Evolutionary conservation across 1,140 invertebrate genomes (phyloP).

Genomic region (Drosophila albomicans): DNA sequence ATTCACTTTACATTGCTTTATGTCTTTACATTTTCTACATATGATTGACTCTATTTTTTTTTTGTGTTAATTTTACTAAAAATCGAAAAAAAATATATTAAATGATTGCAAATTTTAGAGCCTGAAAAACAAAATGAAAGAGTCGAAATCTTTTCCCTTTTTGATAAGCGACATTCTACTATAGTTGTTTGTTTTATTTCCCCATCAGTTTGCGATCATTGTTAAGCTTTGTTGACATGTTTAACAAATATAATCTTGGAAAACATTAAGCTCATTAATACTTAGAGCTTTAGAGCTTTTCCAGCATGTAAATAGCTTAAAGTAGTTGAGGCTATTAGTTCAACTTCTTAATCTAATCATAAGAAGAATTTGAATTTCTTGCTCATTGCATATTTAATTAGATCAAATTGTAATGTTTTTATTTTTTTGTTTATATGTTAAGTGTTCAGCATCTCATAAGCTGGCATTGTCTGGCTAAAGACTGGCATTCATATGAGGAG

Average conservation of each 20-base stretch:
- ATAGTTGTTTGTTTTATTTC: no score
- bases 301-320: neutral
- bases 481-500: slow-evolving; percentile 13
- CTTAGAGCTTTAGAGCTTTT: neutral
- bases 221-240: neutral
- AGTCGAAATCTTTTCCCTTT: neutral
- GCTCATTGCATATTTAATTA: slow-evolving; percentile 1
- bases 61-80: no score
- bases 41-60: no score
- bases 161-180: no score
- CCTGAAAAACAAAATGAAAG: no score
- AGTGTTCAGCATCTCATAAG: neutral
- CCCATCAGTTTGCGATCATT: neutral
- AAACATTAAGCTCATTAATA: neutral
- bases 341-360: neutral
- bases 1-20: no score
- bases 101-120: no score
- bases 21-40: no score
- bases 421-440: neutral
- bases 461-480: slow-evolving; percentile 5
- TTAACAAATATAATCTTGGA: neutral
- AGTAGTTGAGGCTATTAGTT: neutral
- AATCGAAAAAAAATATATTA: no score
- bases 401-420: slow-evolving; percentile 1
- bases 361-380: slow-evolving; percentile 1